A percentile compares a stretch with the other conserved stretches of the same genome.
Evolutionary conservation across 2,113 vertebrate genomes (phyloP).

Genomic region (Willisornis vidua): DNA sequence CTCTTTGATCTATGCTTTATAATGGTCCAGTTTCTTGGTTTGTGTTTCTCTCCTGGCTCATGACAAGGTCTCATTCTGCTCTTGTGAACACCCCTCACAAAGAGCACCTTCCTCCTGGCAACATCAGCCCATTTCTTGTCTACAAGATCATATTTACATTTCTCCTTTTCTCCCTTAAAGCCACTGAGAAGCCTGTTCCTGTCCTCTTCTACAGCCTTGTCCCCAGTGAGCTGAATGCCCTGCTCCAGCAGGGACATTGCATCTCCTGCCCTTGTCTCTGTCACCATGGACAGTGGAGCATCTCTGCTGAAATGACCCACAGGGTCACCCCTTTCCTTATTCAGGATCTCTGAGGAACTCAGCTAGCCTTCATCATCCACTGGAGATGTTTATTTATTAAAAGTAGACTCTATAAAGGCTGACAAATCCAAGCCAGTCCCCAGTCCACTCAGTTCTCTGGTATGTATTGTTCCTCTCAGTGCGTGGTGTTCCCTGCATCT

Average conservation of each 20-base stretch:
- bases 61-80: background rate
- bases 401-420: background rate
- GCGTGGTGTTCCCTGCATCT: background rate
- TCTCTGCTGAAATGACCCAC: background rate
- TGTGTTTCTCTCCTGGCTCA: background rate
- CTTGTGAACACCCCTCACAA: background rate
- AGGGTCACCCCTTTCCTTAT: background rate
- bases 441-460: background rate
- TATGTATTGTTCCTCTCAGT: background rate
- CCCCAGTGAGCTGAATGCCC: accelerated
- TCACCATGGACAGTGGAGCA: background rate
- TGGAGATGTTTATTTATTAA: background rate
- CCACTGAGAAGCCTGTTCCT: background rate
- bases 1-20: background rate
- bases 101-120: background rate
- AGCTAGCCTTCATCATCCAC: background rate
- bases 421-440: background rate
- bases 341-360: background rate
- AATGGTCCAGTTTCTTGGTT: background rate
- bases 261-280: background rate
- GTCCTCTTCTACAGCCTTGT: background rate
- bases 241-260: background rate
- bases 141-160: background rate
- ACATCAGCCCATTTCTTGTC: background rate
- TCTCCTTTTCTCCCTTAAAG: background rate